Base-by-base conservation (phyloP, 2,797 vertebrate genomes). In the Fringilla coelebs region DNA sequence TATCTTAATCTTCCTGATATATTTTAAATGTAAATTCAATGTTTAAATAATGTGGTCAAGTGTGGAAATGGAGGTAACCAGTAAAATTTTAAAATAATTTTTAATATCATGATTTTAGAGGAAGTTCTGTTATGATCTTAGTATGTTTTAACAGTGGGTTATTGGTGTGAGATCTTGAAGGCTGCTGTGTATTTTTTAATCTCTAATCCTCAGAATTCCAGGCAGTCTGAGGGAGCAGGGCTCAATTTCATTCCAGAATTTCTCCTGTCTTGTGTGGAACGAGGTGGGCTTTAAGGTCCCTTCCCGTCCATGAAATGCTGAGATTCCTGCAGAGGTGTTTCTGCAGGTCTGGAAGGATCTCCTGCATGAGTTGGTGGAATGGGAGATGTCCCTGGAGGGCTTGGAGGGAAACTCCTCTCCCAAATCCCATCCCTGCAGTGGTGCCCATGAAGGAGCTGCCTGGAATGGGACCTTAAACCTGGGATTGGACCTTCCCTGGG, bases 381-480 rank as follows among this genome's bases (percentile, higher is more conserved):
- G 66, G 68, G 66, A 85, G 66, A 7, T 65, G 31, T 46, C 60
- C 57, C 49, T 24, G 28, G 6, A 20, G 32, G 5, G 31, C 54
- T 25, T 28, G 58, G 88, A 52, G 77, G 57, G 82, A 38, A 25
- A 4, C 3, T 6, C 40, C 57, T 22, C 41, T 62, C 40, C 41
- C 29, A 4, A 0, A n/a, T 63, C 4, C 2, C 2, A 0, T 38
- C 49, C 54, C 81, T 32, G 38, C 31, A 1, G 4, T 8, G 24
- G 17, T 76, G 45, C 20, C 2, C 0, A 3, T 11, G 38, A 20
- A 21, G 45, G 36, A 17, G 2, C 21, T 41, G 21, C 9, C 28
- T 13, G 36, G 36, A 4, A 10, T 2, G 41, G 41, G 26, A 34
- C 11, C 66, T 28, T 12, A 7, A 22, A 1, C 16, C 32, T 36